phyloP scores from a whole-genome alignment of 92 coral and sea anemone genomes.

The Zoanthus gigantus region DNA sequence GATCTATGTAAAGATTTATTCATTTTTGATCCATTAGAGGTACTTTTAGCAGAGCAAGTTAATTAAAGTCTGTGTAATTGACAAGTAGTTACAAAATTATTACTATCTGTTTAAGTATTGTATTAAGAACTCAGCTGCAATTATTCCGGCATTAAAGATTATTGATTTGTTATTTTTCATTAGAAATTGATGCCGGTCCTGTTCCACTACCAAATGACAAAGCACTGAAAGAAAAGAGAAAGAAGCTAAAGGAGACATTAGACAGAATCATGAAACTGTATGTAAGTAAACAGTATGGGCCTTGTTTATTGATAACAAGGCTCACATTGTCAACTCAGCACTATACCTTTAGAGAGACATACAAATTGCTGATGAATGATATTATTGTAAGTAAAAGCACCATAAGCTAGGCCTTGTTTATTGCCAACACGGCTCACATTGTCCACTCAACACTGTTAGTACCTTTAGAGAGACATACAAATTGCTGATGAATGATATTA shows the following conservation, averaged over 20 bases:
- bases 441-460: background rate
- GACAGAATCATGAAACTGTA: conserved; percentile 87
- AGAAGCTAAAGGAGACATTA: conserved; percentile 91
- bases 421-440: background rate
- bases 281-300: conserved; percentile 72
- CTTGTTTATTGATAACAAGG: conserved; percentile 11
- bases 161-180: background rate
- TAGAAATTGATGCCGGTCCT: conserved; percentile 96
- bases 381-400: conserved; percentile 3
- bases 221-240: conserved; percentile 96
- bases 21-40: no score
- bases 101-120: no score
- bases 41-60: no score
- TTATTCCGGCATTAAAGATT: background rate
- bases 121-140: no score
- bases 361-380: conserved; percentile 1
- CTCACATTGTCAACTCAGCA: conserved; percentile 23
- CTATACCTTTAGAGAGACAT: conserved; percentile 3
- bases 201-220: conserved; percentile 98
- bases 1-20: no score
- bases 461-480: conserved; percentile 4
- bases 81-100: no score
- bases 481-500: background rate
- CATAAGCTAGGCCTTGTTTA: no score
- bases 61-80: no score